Evolutionary conservation across 2,888 invertebrate genomes (phyloP).

Genomic region (Thalpophila matura): DNA sequence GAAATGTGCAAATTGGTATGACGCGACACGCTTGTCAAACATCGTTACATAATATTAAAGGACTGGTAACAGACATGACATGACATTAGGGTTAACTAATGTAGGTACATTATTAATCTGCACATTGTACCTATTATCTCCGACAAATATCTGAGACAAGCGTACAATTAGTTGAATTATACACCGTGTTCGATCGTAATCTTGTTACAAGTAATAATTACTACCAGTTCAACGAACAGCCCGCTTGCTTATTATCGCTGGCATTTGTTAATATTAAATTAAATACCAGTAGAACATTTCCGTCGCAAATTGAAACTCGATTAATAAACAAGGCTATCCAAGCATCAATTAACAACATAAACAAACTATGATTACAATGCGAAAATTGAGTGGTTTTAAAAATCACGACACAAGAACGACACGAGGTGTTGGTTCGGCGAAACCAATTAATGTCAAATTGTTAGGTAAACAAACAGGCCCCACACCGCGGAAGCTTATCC

Average conservation of each 20-base stretch:
- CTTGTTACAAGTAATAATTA: constrained; percentile 48
- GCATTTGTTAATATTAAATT: constrained; percentile 38
- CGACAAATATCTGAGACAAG: constrained; percentile 57
- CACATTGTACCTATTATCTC: constrained; percentile 56
- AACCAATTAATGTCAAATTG: constrained; percentile 87
- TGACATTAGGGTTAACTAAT: constrained; percentile 52
- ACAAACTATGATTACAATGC: constrained; percentile 53
- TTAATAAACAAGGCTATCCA: constrained; percentile 45
- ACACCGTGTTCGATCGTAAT: constrained; percentile 50
- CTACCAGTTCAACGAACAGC: constrained; percentile 50
- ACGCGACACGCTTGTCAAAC: constrained; percentile 36
- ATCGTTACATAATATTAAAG: constrained; percentile 47
- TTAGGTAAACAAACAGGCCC: constrained; percentile 78
- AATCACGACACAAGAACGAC: constrained; percentile 40
- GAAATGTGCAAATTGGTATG: constrained; percentile 51
- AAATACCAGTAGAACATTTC: constrained; percentile 38
- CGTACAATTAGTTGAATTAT: constrained; percentile 50
- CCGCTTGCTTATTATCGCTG: constrained; percentile 26
- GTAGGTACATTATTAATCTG: constrained; percentile 58
- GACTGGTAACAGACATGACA: constrained; percentile 42
- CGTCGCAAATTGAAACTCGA: constrained; percentile 32
- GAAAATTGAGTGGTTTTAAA: constrained; percentile 47
- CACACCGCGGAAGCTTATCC: constrained; percentile 79
- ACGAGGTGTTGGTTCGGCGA: constrained; percentile 54
- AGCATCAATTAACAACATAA: constrained; percentile 54